Percentiles rank a stretch among this genome's conserved stretches.
phyloP scores from a whole-genome alignment of 2,797 vertebrate genomes.

The Rhincodon typus region DNA sequence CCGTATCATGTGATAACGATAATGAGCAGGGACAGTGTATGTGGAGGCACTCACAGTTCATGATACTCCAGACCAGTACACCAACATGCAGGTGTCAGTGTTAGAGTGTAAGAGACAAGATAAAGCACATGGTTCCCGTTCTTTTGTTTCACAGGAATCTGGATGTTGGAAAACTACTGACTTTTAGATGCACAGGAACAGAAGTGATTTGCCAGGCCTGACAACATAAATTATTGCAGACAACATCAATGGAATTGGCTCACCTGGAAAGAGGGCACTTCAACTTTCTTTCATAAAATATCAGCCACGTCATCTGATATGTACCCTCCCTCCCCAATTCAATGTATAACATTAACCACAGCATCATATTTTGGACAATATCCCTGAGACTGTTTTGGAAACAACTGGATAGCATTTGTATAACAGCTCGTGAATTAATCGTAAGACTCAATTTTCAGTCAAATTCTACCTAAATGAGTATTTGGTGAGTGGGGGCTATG shows the following conservation, averaged over 20 bases:
- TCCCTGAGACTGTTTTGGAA: neutral
- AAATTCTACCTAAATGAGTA: no score
- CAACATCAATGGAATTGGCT: neutral
- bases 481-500: no score
- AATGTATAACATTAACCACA: neutral
- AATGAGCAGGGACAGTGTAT: no score
- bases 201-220: neutral
- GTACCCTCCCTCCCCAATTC: neutral
- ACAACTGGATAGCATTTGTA: no score
- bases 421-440: no score
- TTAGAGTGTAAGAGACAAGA: no score
- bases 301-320: neutral
- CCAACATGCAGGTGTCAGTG: no score
- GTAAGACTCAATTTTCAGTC: no score
- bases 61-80: no score
- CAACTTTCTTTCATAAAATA: neutral
- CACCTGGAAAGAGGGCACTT: neutral
- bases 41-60: no score
- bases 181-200: neutral
- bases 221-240: neutral
- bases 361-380: neutral
- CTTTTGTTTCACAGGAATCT: neutral
- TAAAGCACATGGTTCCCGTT: neutral
- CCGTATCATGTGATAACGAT: no score
- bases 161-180: neutral